Evolutionary conservation across 2,113 vertebrate genomes (phyloP), one percentile per base, ranked within the genome.

Genomic region (Symphodus melops): DNA sequence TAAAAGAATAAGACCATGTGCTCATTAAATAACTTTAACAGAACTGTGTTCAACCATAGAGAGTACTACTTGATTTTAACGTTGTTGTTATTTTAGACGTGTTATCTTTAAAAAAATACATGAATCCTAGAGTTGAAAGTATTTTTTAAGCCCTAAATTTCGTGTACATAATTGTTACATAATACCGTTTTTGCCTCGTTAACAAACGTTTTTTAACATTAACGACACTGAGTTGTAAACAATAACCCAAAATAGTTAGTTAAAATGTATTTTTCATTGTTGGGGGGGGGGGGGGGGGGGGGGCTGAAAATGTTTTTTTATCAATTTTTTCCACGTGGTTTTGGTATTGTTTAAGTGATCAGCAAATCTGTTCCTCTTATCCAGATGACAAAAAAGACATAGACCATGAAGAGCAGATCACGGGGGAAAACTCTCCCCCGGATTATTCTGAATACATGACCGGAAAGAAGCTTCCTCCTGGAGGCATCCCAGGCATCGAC

Each of bases 391-490:
- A 99, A 92, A 99, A 99, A 88, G 98, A 99, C 86, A 97, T 99
- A 80, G 98, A 98, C 93, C 97, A 99, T 75, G 97, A 98, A 89
- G 98, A 99, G 28, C 97, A 99, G 88, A 97, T 99, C 82, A 95
- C 96, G 69, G 98, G 97, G 17, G 97, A 99, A 92, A 99, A 98
- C 92, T 98, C 98, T 16, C 97, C 97, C 75, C 98, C 98, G 8
- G 98, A 99, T 93, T 99, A 99, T 79, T 99, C 98, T 0, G 98
- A 99, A 77, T 99, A 99, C 86, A 99, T 99, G 97, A 99, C 98
- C 1, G 98, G 98, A 58, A 99, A 99, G 94, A 99, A 99, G 78
- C 96, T 99, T 62, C 97, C 98, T 46, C 97, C 98, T 41, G 98
- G 98, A 81, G 98, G 98, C 46, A 99, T 99, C 85, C 98, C 98